phyloP scores from a whole-genome alignment of 2,888 invertebrate genomes.

The Arctia plantaginis region DNA sequence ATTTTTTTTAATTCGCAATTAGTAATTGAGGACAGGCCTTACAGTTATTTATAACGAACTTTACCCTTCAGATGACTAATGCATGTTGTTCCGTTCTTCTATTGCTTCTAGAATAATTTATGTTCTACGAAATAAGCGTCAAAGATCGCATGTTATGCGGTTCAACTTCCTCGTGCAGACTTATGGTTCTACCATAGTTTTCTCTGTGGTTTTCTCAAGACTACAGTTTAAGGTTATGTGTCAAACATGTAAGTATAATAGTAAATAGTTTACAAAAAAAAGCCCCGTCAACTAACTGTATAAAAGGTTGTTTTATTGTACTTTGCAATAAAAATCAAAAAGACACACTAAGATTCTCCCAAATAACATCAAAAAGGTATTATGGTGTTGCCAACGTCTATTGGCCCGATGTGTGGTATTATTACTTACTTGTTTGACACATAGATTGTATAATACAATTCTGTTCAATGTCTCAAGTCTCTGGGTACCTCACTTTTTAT shows the following conservation, averaged over 20 bases:
- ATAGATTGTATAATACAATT: not conserved
- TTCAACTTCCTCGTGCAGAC: too few species aligned
- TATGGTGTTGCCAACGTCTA: not conserved
- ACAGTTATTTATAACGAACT: not conserved
- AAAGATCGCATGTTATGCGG: too few species aligned
- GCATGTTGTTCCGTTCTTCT: not conserved
- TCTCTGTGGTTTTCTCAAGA: too few species aligned
- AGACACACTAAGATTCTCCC: not conserved
- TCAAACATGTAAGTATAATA: too few species aligned
- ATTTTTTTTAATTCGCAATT: not conserved
- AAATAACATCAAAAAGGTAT: not conserved
- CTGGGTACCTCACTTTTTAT: constrained; percentile 19
- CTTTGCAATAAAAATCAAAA: not conserved
- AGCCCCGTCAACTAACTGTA: too few species aligned
- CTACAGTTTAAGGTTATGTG: too few species aligned
- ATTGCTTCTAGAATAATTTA: not conserved
- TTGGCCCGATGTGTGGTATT: not conserved
- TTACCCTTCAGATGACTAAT: not conserved
- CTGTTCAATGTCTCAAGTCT: not conserved
- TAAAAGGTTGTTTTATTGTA: not conserved
- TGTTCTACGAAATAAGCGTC: too few species aligned
- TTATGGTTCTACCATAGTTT: too few species aligned
- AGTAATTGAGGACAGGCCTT: not conserved
- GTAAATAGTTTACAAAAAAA: too few species aligned
- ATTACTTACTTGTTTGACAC: not conserved